Evolutionary conservation across 2,888 invertebrate genomes (phyloP).

Genomic region (Graphium colonna): DNA sequence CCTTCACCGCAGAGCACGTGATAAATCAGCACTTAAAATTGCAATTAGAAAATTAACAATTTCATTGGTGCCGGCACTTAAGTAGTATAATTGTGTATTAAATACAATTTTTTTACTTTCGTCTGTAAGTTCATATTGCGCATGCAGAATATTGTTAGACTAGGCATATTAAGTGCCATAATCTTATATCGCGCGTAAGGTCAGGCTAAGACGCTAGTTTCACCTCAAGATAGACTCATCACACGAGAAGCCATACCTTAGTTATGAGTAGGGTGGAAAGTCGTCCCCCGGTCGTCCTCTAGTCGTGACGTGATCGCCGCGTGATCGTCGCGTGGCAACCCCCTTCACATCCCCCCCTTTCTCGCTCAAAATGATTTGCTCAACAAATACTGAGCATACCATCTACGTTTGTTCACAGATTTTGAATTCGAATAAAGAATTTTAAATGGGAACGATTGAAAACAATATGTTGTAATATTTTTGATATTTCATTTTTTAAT

Average conservation of each 20-base stretch:
- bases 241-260: slow-evolving; percentile 30
- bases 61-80: too few species aligned
- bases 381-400: slow-evolving; percentile 3
- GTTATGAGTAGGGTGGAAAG: slow-evolving; percentile 28
- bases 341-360: slow-evolving; percentile 1
- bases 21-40: too few species aligned
- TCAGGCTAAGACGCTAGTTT: not conserved
- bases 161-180: too few species aligned
- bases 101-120: too few species aligned
- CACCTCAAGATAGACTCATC: slow-evolving; percentile 10
- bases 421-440: not conserved
- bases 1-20: too few species aligned
- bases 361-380: slow-evolving; percentile 10
- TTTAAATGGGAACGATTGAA: too few species aligned
- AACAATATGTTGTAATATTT: too few species aligned
- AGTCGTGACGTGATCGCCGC: slow-evolving; percentile 26
- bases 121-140: too few species aligned
- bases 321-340: slow-evolving; percentile 33
- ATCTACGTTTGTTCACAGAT: not conserved
- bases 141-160: too few species aligned
- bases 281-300: slow-evolving; percentile 25
- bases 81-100: too few species aligned
- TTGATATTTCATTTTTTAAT: too few species aligned
- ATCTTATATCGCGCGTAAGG: slow-evolving; percentile 6
- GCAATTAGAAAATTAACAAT: too few species aligned